phyloP scores from a whole-genome alignment of 2,888 invertebrate genomes.

The Agrotis segetum region DNA sequence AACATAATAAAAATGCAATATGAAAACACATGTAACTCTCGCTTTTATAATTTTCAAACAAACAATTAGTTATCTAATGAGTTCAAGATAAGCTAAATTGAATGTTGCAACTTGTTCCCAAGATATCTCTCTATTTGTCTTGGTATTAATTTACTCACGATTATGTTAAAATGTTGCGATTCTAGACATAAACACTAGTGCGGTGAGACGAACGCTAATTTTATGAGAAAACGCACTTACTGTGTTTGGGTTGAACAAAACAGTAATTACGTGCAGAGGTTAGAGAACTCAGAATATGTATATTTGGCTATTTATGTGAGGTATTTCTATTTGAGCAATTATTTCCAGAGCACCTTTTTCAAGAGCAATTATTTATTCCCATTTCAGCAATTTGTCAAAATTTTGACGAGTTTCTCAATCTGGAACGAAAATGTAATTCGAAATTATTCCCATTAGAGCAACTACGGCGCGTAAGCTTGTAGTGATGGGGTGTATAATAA shows the following conservation, averaged over 20 bases:
- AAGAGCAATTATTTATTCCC: too few species aligned
- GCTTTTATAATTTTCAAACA: constrained; percentile 4
- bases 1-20: constrained; percentile 3
- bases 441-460: too few species aligned
- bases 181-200: constrained; percentile 9
- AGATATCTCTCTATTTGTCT: constrained; percentile 48
- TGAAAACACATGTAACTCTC: constrained; percentile 1
- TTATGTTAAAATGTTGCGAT: constrained; percentile 14
- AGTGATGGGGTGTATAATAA: too few species aligned
- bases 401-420: too few species aligned
- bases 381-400: too few species aligned
- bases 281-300: not conserved
- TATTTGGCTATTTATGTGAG: too few species aligned
- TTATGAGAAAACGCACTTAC: constrained; percentile 14
- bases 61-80: constrained; percentile 50
- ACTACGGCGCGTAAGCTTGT: too few species aligned
- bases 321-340: too few species aligned
- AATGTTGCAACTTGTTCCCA: constrained; percentile 47
- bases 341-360: too few species aligned
- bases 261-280: constrained; percentile 6
- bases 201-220: constrained; percentile 10
- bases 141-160: constrained; percentile 28
- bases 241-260: constrained; percentile 9
- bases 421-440: too few species aligned
- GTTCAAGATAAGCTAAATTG: constrained; percentile 51